Evolutionary conservation across 2,888 invertebrate species (phyloP), one percentile per base, ranked within the genome.

Genomic region (Nomada fucata): DNA sequence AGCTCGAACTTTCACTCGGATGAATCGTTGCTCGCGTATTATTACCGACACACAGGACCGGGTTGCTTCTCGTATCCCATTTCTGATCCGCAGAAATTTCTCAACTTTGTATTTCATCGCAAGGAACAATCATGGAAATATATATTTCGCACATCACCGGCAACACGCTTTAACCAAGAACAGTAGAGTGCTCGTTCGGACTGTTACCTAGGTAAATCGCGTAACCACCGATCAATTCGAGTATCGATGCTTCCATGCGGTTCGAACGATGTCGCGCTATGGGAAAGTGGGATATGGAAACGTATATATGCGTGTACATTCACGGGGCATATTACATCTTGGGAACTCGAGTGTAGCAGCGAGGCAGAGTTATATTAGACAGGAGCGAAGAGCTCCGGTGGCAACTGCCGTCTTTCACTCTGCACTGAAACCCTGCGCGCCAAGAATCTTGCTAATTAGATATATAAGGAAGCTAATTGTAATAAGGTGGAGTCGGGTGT

Each of bases 391-490:
- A 90, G 91, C 88, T 91, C 90, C 90, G 90, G 90, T 91, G 87
- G 89, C 91, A 91, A 91, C 91, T 91, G 90, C 88, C 91, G 91
- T 91, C 91, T 91, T 91, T 91, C 91, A 91, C 90, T 89, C 86
- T 83, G 85, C 83, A 86, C 83, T 90, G 90, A 90, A 89, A 91
- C 87, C 90, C 88, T 83, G 89, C 82, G 89, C 87, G 88, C 89
- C 91, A 91, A 92, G 92, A 92, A 92, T 92, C 92, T 92, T 84
- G 89, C 92, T 92, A 92, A 92, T 92, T 92, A 91, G 92, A 92
- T 92, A 91, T 91, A 92, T 91, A 91, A 92, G 91, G 91, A 91
- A 90, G 90, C 91, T 92, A 92, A 92, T 92, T 92, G 92, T 92
- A 92, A 92, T 92, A 92, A 92, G 92, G 90, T 90, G 89, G 92